Evolutionary conservation across 2,797 vertebrate genomes (phyloP).

Genomic region (Erethizon dorsatum): DNA sequence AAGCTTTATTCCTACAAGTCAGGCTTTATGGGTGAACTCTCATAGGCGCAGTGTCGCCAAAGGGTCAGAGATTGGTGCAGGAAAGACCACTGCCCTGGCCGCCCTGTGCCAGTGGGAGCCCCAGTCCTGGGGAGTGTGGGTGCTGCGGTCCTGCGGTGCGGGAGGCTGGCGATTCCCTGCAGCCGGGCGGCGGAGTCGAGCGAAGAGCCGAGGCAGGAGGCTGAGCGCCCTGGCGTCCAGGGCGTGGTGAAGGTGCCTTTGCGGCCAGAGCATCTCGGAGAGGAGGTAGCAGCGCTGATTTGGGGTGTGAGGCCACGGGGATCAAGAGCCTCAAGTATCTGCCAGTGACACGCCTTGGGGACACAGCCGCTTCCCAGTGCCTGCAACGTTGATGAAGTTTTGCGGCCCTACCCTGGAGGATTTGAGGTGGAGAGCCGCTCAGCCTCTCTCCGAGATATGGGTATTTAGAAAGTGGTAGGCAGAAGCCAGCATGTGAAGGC

Average conservation of each 20-base stretch:
- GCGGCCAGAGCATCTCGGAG: not conserved
- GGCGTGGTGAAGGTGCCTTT: not conserved
- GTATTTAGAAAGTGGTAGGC: not conserved
- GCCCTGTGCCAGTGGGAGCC: not conserved
- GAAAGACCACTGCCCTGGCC: constrained; percentile 1
- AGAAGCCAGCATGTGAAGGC: not conserved
- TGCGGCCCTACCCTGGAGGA: too few relatives aligned
- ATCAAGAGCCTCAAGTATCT: not conserved
- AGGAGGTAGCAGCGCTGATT: not conserved
- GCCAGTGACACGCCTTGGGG: not conserved
- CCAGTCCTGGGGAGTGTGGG: not conserved
- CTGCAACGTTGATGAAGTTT: not conserved
- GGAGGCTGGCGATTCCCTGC: not conserved
- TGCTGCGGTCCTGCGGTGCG: not conserved
- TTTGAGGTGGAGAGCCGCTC: not conserved
- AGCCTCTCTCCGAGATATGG: not conserved
- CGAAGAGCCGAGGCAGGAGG: not conserved
- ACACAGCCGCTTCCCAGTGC: not conserved
- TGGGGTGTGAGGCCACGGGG: not conserved
- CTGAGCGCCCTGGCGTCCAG: not conserved
- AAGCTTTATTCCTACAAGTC: constrained; percentile 60
- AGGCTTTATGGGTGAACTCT: constrained; percentile 67
- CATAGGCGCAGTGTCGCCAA: not conserved
- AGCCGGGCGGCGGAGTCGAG: not conserved
- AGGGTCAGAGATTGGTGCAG: not conserved